Conservation (phyloP, 2,888 invertebrate species). For the Lingula anatina region DNA sequence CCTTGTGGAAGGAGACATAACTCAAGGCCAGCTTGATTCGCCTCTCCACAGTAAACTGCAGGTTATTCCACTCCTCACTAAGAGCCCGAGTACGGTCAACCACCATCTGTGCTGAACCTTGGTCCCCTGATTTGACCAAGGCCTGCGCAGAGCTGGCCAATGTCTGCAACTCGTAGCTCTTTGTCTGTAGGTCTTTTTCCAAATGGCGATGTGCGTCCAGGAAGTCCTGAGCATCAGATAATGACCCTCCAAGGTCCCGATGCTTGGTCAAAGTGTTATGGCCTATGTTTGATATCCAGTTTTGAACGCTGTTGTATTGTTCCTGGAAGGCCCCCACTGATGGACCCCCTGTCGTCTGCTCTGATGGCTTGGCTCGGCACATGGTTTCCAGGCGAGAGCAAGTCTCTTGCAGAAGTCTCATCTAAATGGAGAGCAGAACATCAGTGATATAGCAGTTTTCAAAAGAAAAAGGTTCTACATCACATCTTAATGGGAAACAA, state of each 20-base stretch:
- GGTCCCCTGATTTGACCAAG: constrained; percentile 63
- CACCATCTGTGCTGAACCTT: constrained; percentile 52
- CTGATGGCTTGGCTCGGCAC: constrained; percentile 47
- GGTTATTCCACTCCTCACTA: constrained; percentile 45
- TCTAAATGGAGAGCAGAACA: constrained; percentile 33
- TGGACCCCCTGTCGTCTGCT: constrained; percentile 64
- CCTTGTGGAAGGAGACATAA: constrained; percentile 69
- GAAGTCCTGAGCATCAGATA: constrained; percentile 63
- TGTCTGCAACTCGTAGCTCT: constrained; percentile 60
- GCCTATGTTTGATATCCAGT: constrained; percentile 71
- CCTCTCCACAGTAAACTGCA: constrained; percentile 43
- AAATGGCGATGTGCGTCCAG: constrained; percentile 69
- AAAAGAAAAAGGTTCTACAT: no score
- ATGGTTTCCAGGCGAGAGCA: constrained; percentile 54
- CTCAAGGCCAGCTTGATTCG: constrained; percentile 64
- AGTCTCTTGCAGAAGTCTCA: constrained; percentile 71
- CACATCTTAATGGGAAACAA: no score
- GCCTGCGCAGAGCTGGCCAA: constrained; percentile 62
- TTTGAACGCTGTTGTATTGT: constrained; percentile 63
- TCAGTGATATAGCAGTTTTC: neutral
- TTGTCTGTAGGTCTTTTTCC: constrained; percentile 60
- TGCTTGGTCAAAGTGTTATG: constrained; percentile 70
- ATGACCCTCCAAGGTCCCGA: constrained; percentile 65
- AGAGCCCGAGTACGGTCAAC: constrained; percentile 44
- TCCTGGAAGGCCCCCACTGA: constrained; percentile 66